Evolutionary conservation across 2,113 vertebrate species (phyloP).

Genomic region (Trichomycterus rosablanca): DNA sequence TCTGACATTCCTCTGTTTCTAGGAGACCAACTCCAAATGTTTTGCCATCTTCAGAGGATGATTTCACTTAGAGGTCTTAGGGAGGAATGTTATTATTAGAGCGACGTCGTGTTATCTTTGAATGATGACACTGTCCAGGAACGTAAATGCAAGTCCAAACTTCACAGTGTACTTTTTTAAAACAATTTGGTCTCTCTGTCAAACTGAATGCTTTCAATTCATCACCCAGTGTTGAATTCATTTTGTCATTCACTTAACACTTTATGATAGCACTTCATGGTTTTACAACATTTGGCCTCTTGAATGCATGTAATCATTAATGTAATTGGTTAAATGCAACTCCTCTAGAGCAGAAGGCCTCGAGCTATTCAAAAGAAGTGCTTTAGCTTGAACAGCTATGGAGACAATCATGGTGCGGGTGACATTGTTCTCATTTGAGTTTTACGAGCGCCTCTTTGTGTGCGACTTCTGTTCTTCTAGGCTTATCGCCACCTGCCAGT

Average conservation of each 20-base stretch:
- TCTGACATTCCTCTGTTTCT: constrained; percentile 29
- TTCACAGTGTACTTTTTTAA: background rate
- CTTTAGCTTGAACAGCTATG: constrained; percentile 29
- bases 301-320: constrained; percentile 15
- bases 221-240: background rate
- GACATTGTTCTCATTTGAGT: constrained; percentile 40
- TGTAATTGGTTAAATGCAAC: constrained; percentile 5
- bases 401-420: constrained; percentile 30
- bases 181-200: background rate
- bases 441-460: constrained; percentile 39
- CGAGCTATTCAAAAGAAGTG: constrained; percentile 31
- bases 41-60: constrained; percentile 24
- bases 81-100: constrained; percentile 33
- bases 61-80: background rate
- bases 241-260: constrained; percentile 20
- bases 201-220: constrained; percentile 1
- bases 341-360: constrained; percentile 23
- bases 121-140: constrained; percentile 36
- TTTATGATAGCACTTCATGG: constrained; percentile 1
- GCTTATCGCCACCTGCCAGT: constrained; percentile 48
- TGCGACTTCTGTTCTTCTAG: constrained; percentile 37
- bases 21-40: constrained; percentile 38
- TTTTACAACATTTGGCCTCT: constrained; percentile 2
- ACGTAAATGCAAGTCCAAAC: constrained; percentile 27
- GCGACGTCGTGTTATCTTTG: constrained; percentile 28